Conservation (phyloP, 2,888 invertebrate genomes). For the Drosophila mimica region DNA sequence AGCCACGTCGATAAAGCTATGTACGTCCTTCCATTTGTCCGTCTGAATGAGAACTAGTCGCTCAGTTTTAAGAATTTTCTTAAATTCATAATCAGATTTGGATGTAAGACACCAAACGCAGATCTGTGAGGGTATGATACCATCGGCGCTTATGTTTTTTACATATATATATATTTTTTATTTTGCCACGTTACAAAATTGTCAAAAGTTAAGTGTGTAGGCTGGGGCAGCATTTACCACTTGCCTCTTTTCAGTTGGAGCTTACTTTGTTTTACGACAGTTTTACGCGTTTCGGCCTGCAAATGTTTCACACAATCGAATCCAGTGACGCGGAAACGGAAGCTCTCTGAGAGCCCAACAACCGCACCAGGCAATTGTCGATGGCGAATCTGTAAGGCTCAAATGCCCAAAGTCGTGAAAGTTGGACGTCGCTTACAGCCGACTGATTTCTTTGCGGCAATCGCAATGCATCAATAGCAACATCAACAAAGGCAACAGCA, state of each 20-base stretch:
- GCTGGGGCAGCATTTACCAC: conserved; percentile 8
- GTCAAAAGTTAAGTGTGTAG: conserved; percentile 22
- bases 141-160: not conserved
- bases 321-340: conserved; percentile 65
- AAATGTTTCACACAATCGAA: conserved; percentile 58
- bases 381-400: conserved; percentile 28
- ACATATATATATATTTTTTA: not conserved
- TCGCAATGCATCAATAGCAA: conserved; percentile 66
- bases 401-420: conserved; percentile 24
- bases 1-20: not conserved
- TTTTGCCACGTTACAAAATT: conserved; percentile 13
- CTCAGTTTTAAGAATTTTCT: not conserved
- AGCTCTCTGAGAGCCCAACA: conserved; percentile 16
- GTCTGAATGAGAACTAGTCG: not conserved
- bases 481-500: conserved; percentile 16
- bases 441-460: conserved; percentile 66
- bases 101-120: not conserved
- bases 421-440: conserved; percentile 55
- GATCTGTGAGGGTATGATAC: not conserved
- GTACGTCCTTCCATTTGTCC: not conserved
- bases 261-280: conserved; percentile 61
- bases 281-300: conserved; percentile 55
- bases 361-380: conserved; percentile 12
- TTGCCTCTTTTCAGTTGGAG: conserved; percentile 11
- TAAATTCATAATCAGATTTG: not conserved